phyloP scores from a whole-genome alignment of 2,113 vertebrate species.

The Sapayoa aenigma region DNA sequence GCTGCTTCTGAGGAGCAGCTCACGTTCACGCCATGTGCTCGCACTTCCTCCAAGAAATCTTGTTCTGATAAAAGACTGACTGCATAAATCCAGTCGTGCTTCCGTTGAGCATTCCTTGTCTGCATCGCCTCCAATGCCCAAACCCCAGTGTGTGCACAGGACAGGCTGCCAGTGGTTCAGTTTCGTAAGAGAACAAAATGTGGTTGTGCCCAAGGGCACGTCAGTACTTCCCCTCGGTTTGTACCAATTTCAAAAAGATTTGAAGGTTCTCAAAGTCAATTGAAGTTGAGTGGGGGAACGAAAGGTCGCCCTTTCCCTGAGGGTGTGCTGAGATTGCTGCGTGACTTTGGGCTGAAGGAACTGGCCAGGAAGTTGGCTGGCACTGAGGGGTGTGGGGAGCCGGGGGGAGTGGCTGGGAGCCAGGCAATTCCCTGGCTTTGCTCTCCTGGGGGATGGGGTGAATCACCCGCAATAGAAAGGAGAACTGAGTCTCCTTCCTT shows the following conservation, averaged over 20 bases:
- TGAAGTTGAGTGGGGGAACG: not conserved
- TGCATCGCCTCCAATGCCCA: not conserved
- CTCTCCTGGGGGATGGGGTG: not conserved
- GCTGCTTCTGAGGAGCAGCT: not conserved
- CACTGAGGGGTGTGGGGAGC: not conserved
- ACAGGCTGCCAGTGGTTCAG: not conserved
- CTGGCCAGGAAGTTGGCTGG: not conserved
- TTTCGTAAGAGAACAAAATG: not conserved
- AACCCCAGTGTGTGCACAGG: not conserved
- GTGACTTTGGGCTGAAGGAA: not conserved
- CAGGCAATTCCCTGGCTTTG: not conserved
- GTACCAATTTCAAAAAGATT: not conserved
- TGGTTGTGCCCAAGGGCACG: not conserved
- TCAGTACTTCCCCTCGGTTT: conserved; percentile 2
- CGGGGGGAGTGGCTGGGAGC: not conserved
- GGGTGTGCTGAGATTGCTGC: not conserved
- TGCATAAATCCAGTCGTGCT: not conserved
- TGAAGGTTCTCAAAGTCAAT: not conserved
- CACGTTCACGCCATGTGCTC: rapidly evolving
- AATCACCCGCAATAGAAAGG: not conserved
- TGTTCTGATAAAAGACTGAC: not conserved
- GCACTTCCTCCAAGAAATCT: not conserved
- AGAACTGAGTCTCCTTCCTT: not conserved
- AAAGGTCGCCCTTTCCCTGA: not conserved
- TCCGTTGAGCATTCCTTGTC: not conserved